Evolutionary conservation across 2,797 vertebrate genomes (phyloP).

Genomic region (Argyrosomus regius): DNA sequence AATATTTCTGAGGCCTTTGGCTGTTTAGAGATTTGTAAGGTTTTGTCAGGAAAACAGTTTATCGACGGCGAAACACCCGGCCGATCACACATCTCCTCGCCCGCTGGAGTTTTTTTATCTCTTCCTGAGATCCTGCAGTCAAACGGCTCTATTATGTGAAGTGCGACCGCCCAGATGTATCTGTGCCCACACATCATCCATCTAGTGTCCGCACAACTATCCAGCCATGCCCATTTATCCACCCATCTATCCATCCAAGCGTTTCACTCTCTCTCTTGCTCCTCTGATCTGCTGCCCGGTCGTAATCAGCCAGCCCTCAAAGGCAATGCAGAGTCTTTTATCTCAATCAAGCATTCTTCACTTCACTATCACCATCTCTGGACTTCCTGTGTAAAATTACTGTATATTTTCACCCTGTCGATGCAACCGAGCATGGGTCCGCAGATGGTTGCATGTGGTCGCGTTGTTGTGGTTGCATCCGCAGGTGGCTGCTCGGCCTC

Average conservation of each 20-base stretch:
- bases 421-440: not conserved
- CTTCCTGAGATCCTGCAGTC: slow-evolving; percentile 45
- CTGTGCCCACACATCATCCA: slow-evolving; percentile 52
- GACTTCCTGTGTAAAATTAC: slow-evolving; percentile 55
- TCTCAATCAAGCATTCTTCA: slow-evolving; percentile 69
- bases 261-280: slow-evolving; percentile 41
- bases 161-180: slow-evolving; percentile 34
- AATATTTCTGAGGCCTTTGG: slow-evolving; percentile 41
- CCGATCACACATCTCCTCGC: slow-evolving; percentile 39
- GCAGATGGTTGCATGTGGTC: no score
- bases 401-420: slow-evolving; percentile 1
- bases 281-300: slow-evolving; percentile 62
- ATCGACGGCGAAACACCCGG: slow-evolving; percentile 48
- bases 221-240: slow-evolving; percentile 47
- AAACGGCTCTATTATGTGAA: slow-evolving; percentile 67
- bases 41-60: slow-evolving; percentile 66
- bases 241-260: slow-evolving; percentile 54
- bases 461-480: no score
- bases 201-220: slow-evolving; percentile 41
- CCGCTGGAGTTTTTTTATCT: slow-evolving; percentile 61
- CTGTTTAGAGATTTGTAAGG: slow-evolving; percentile 52
- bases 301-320: slow-evolving; percentile 62
- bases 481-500: not conserved
- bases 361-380: slow-evolving; percentile 55
- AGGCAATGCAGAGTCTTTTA: slow-evolving; percentile 66